Evolutionary conservation across 2,797 vertebrate genomes (phyloP).

Genomic region (Ispidina picta): DNA sequence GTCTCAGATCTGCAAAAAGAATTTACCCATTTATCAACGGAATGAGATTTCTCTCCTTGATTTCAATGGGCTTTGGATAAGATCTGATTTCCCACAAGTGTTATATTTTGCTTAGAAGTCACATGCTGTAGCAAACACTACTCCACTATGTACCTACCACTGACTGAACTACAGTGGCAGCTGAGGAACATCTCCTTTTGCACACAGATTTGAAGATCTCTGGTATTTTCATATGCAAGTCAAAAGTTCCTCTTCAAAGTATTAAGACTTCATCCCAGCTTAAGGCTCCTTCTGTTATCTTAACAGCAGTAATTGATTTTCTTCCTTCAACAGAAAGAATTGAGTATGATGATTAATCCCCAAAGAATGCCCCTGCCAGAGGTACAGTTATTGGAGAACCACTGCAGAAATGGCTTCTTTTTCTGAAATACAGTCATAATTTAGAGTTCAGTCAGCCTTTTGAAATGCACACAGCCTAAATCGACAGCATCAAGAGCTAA

Average conservation of each 20-base stretch:
- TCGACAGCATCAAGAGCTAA: not conserved
- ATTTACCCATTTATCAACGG: not conserved
- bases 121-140: not conserved
- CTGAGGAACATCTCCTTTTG: not conserved
- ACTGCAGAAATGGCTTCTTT: not conserved
- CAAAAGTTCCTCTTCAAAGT: conserved; percentile 17
- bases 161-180: not conserved
- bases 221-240: not conserved
- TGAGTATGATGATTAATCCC: not conserved
- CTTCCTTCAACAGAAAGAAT: not conserved
- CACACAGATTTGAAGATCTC: not conserved
- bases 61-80: not conserved
- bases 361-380: not conserved
- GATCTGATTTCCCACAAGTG: not conserved
- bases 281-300: not conserved
- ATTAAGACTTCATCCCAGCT: not conserved
- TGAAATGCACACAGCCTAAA: not conserved
- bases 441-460: not conserved
- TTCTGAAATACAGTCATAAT: conserved; percentile 14
- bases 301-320: conserved; percentile 10
- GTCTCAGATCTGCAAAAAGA: not conserved
- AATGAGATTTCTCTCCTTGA: not conserved
- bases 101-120: not conserved
- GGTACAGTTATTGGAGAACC: conserved; percentile 15
- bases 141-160: not conserved